phyloP scores from a whole-genome alignment of 2,113 vertebrate species.

The Vidua chalybeata region DNA sequence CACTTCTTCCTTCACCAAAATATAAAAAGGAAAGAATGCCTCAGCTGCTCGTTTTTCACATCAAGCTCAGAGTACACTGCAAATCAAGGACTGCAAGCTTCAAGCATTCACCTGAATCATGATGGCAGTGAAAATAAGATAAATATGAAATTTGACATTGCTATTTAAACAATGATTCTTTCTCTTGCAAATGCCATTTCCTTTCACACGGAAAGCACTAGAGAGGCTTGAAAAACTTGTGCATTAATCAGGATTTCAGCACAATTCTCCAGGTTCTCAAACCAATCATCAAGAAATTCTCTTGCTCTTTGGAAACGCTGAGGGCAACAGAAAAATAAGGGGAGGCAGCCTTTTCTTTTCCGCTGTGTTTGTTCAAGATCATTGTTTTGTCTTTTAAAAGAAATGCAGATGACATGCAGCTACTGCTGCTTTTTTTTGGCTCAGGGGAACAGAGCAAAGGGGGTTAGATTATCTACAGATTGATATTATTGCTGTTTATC shows the following conservation, averaged over 20 bases:
- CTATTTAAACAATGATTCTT: constrained; percentile 59
- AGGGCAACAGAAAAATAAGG: background rate
- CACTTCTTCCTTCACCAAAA: background rate
- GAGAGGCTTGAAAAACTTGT: constrained; percentile 7
- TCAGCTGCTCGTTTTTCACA: background rate
- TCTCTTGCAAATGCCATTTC: constrained; percentile 38
- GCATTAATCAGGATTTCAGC: constrained; percentile 41
- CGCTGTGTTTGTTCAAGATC: background rate
- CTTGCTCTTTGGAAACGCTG: background rate
- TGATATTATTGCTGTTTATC: constrained; percentile 22
- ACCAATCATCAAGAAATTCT: constrained; percentile 11
- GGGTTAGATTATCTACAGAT: constrained; percentile 8
- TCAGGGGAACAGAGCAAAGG: background rate
- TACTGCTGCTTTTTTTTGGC: background rate
- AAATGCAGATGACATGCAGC: background rate
- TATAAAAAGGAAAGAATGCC: background rate
- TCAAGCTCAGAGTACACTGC: background rate
- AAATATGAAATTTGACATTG: constrained; percentile 44
- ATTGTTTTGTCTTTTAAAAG: constrained; percentile 13
- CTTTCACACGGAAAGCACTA: constrained; percentile 45
- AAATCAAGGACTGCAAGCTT: background rate
- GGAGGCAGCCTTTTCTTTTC: background rate
- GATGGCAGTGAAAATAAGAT: constrained; percentile 36
- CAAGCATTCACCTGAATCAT: constrained; percentile 14
- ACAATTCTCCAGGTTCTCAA: constrained; percentile 33